Evolutionary conservation across 2,797 vertebrate genomes (phyloP), one percentile per base, ranked within the genome.

Genomic region (Amniataba percoides): DNA sequence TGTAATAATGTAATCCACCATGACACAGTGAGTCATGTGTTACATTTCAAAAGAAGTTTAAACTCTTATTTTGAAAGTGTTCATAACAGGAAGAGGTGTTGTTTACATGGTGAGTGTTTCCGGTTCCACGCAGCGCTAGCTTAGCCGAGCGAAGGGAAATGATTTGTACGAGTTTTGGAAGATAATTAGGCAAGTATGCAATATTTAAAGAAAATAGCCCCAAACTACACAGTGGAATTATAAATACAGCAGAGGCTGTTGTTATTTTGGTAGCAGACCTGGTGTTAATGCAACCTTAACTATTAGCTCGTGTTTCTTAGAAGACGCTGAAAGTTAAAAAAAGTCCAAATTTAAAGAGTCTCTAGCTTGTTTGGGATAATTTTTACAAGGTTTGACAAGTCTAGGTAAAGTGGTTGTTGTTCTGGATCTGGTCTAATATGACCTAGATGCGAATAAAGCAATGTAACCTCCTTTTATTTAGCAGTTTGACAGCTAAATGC

Each of bases 71-170:
- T 87, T 87, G 85, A 86, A 85, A 71, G 7, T 7, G 0, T 19
- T 7, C 3, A 0, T 16, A 63, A 77, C 75, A 34, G 85, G 88
- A 90, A 81, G 10, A 23, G 2, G 60, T n/a, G 9, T 57, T 92
- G 90, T 93, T 92, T 90, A 93, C 80, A 80, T 75, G 27, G 15
- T 7, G n/a, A 7, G 62, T 19, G 59, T 34, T 2, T 86, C 83
- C 87, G 42, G 64, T 42, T 83, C 23, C 52, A 51, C 64, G 68
- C 68, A 64, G 40, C 10, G 62, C 18, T 55, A 74, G 27, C 23
- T 5, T 58, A 84, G 45, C 57, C 55, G 11, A 56, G 53, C 60
- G 34, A 55, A 72, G 3, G 62, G 53, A 71, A 57, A 84, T 81
- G 19, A 71, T 81, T 78, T 74, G n/a, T 8, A 12, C 0, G 15